Evolutionary conservation across 2,797 vertebrate genomes (phyloP).

Genomic region (Hemitrygon akajei): DNA sequence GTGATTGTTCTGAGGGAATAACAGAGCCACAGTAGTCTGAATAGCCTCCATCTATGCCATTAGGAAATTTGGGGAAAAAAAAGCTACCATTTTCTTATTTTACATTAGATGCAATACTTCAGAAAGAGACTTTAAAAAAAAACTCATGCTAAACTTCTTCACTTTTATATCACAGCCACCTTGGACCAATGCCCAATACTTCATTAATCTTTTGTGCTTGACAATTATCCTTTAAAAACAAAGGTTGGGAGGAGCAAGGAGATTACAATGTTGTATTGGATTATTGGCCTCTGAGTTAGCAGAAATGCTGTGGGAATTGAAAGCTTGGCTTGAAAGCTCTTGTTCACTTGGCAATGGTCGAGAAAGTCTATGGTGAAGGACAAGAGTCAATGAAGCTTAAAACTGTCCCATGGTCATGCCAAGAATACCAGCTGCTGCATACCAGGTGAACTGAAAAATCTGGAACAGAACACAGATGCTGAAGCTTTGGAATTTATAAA

Average conservation of each 20-base stretch:
- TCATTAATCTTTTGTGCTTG: background rate
- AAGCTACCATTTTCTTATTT: too few species aligned
- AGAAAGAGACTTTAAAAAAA: background rate
- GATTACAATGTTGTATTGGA: background rate
- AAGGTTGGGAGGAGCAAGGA: background rate
- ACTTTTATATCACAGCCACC: background rate
- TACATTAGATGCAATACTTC: background rate
- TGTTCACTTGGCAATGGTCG: background rate
- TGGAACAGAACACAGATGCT: background rate
- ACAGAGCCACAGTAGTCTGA: too few species aligned
- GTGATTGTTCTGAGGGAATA: too few species aligned
- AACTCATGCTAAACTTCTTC: background rate
- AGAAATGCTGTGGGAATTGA: background rate
- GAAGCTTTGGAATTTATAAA: background rate
- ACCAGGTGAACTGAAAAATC: background rate
- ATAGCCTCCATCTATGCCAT: too few species aligned
- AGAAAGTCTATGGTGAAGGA: background rate
- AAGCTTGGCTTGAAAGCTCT: background rate
- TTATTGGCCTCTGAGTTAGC: background rate
- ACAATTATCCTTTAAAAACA: background rate
- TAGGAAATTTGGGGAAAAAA: too few species aligned
- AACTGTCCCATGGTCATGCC: background rate
- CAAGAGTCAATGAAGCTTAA: background rate
- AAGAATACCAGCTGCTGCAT: conserved; percentile 22
- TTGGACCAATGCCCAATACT: background rate